Evolutionary conservation across 2,797 vertebrate genomes (phyloP), one percentile per base, ranked within the genome.

Genomic region (Phalloptychus januarius): DNA sequence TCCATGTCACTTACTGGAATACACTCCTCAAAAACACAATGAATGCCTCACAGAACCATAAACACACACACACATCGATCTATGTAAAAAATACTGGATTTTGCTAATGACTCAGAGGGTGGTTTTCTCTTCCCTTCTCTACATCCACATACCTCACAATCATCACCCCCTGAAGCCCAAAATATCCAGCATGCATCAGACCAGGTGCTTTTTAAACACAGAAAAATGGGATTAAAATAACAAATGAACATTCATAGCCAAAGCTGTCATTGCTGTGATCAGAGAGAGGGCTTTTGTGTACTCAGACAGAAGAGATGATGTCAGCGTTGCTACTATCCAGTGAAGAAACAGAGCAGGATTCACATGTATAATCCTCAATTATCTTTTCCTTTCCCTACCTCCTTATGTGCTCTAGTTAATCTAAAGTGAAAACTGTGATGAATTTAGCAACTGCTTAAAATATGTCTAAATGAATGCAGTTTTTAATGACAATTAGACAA

Each of bases 1-100:
- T 87, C 85, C 84, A 80, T 93, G 93, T 94, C 93, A 95, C 92
- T 97, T 97, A 95, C 95, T 92, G 95, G 96, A 97, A 97, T 81
- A 81, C 78, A 77, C 78, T 91, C 86, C 76, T 77, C 72, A 79
- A 84, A 90, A 90, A 89, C 86, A 94, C 92, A 95, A 94, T 89
- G 81, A 84, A 92, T 83, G 79, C 74, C 83, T 86, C 81, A 80
- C 74, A 78, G 77, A 86, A 40, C 75, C 78, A 82, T 74, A 78
- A 74, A 85, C 52, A 84, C 75, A 77, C 58, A 84, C 48, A 7
- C 48, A 50, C 77, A 77, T 77, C 52, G 70, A 71, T 65, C 45
- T 75, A 77, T 83, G 72, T 84, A 87, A 88, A 92, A 83, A 88
- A 88, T 42, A 72, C 83, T 87, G 83, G 67, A 83, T 79, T 80